Evolutionary conservation across 2,888 invertebrate genomes (phyloP).

Genomic region (Napeogenes inachia): DNA sequence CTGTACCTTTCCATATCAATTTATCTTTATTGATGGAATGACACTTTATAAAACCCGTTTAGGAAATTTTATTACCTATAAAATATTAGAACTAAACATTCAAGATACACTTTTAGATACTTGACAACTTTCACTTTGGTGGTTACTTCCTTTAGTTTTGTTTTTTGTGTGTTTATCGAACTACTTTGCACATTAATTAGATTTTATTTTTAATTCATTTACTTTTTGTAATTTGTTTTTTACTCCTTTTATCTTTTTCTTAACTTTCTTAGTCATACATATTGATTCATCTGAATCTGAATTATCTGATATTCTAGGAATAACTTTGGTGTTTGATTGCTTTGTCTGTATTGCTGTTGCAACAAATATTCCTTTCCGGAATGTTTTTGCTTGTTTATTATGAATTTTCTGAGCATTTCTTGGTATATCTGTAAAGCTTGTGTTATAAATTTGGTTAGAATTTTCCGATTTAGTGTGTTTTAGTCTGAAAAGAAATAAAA

Average conservation of each 20-base stretch:
- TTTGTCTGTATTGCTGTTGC: slow-evolving; percentile 75
- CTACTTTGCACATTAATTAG: not conserved
- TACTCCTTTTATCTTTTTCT: slow-evolving; percentile 63
- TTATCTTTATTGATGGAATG: no score
- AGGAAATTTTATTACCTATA: no score
- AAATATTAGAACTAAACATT: no score
- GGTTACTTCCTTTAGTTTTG: no score
- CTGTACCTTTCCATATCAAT: no score
- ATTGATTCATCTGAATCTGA: slow-evolving; percentile 69
- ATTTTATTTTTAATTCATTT: slow-evolving; percentile 51
- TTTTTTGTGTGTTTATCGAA: not conserved
- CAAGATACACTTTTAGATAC: no score
- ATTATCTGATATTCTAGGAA: slow-evolving; percentile 52
- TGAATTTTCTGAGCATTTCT: slow-evolving; percentile 48
- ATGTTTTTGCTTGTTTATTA: slow-evolving; percentile 58
- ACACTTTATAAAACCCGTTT: no score
- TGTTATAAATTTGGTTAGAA: slow-evolving; percentile 55
- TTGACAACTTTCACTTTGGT: no score
- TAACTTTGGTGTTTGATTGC: slow-evolving; percentile 49
- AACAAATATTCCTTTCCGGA: slow-evolving; percentile 79
- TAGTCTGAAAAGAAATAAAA: slow-evolving; percentile 51
- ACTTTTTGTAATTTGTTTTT: slow-evolving; percentile 54
- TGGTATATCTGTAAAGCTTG: slow-evolving; percentile 69
- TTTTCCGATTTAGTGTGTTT: slow-evolving; percentile 63
- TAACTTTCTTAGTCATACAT: slow-evolving; percentile 59